Evolutionary conservation across 2,113 vertebrate genomes (phyloP), one percentile per base, ranked within the genome.

Genomic region (Alaudala cheleensis): DNA sequence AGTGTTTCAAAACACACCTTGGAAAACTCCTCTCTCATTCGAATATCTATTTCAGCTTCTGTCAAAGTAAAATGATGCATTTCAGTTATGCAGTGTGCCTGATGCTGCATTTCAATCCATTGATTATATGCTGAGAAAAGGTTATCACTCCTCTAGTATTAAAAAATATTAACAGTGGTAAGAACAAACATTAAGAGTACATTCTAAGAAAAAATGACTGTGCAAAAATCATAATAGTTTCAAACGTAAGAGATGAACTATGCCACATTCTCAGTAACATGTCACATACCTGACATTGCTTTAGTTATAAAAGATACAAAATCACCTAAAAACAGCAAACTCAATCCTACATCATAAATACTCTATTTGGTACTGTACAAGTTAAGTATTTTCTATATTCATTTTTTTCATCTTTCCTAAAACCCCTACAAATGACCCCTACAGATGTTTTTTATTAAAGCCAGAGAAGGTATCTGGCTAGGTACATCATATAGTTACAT

Each of bases 1-100:
- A 99, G 95, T 3, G 99, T 99, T 98, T 99, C 99, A 91, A 99
- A 99, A 95, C 99, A 99, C 97, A 99, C 99, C 97, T 99, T 99
- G 17, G 99, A 99, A 97, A 99, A 99, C 66, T 99, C 99, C 95
- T 99, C 99, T 95, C 99, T 98, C 98, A 99, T 99, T 93, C 99
- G 98, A 95, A 99, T 98, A 92, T 99, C 99, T 93, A 99, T 99
- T 98, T 99, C 99, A 0, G 99, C 99, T 98, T 99, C 99, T 99
- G 98, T 94, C 47, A 94, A 98, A 97, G 92, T 58, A 95, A 96
- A 70, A 97, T 23, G 28, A 64, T 28, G 5, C 64, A 64, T 79
- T 98, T 96, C 37, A 97, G 34, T 70, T 85, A 47, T 45, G 33
- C 34, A 70, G 67, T 34, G 45, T 31, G 60, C 16, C 42, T 10